Evolutionary conservation across 2,888 invertebrate genomes (phyloP).

Genomic region (Drosophila hamatofila): DNA sequence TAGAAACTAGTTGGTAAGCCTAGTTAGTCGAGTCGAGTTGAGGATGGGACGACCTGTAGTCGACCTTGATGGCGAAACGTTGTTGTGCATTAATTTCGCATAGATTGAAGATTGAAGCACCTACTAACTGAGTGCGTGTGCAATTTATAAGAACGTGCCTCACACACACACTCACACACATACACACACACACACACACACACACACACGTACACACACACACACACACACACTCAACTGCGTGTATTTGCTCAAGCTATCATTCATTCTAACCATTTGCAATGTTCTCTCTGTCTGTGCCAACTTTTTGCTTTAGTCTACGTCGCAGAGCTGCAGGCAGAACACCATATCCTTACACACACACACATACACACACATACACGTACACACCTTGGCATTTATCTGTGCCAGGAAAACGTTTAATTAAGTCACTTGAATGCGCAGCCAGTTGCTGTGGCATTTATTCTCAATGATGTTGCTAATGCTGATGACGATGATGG

Average conservation of each 20-base stretch:
- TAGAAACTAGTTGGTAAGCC: slow-evolving; percentile 46
- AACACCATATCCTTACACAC: slow-evolving; percentile 26
- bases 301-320: slow-evolving; percentile 2
- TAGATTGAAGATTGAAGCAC: slow-evolving; percentile 69
- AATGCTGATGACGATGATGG: slow-evolving; percentile 68
- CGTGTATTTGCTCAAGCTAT: slow-evolving; percentile 25
- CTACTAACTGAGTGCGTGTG: slow-evolving; percentile 71
- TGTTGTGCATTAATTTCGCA: slow-evolving; percentile 64
- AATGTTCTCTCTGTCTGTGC: slow-evolving; percentile 26
- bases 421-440: slow-evolving; percentile 78
- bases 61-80: slow-evolving; percentile 49
- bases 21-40: slow-evolving; percentile 25
- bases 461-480: slow-evolving; percentile 78
- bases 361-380: neutral
- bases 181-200: slow-evolving; percentile 1
- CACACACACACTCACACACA: slow-evolving; percentile 14
- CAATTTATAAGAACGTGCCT: slow-evolving; percentile 70
- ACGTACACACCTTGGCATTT: slow-evolving; percentile 48
- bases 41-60: slow-evolving; percentile 47
- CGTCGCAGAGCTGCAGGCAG: slow-evolving; percentile 14
- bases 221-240: slow-evolving; percentile 4
- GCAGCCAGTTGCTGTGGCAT: slow-evolving; percentile 74
- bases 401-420: slow-evolving; percentile 72
- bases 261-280: slow-evolving; percentile 60
- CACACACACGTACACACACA: slow-evolving; percentile 2